Conservation (phyloP, 2,113 vertebrate genomes). For the Centropus bengalensis region DNA sequence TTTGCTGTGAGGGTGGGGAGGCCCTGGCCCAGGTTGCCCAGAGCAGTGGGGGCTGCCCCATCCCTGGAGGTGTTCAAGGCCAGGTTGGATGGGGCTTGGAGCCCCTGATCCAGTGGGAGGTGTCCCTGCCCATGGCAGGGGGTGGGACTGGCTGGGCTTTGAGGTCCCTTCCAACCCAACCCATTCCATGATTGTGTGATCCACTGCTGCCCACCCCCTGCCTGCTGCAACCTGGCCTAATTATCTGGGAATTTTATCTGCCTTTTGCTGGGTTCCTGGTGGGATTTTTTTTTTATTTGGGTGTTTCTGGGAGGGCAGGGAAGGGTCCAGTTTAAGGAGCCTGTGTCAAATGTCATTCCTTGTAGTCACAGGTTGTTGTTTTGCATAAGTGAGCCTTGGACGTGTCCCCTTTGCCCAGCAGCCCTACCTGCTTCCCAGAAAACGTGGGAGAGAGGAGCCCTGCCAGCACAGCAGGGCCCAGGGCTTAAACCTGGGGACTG, state of each 20-base stretch:
- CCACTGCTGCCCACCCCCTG: neutral
- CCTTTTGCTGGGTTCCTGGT: neutral
- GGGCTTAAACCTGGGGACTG: too few species aligned
- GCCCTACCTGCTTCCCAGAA: neutral
- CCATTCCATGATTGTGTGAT: too few species aligned
- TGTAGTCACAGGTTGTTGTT: neutral
- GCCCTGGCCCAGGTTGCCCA: too few species aligned
- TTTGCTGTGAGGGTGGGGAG: too few species aligned
- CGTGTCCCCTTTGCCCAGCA: neutral
- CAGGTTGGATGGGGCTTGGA: too few species aligned
- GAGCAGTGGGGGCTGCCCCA: too few species aligned
- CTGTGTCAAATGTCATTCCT: neutral
- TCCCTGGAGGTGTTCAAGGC: too few species aligned
- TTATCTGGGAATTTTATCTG: neutral
- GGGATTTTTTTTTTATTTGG: neutral
- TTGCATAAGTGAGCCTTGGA: neutral
- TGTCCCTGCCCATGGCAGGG: too few species aligned
- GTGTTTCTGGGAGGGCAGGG: neutral
- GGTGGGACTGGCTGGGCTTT: too few species aligned
- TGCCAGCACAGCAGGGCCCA: fast-evolving
- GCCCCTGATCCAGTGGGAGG: too few species aligned
- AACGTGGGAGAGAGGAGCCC: fast-evolving
- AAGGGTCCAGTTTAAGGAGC: neutral
- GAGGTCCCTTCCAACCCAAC: too few species aligned
- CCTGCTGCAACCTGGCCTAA: neutral